Evolutionary conservation across 1,140 invertebrate genomes (phyloP).

Genomic region (Drosophila guanche): DNA sequence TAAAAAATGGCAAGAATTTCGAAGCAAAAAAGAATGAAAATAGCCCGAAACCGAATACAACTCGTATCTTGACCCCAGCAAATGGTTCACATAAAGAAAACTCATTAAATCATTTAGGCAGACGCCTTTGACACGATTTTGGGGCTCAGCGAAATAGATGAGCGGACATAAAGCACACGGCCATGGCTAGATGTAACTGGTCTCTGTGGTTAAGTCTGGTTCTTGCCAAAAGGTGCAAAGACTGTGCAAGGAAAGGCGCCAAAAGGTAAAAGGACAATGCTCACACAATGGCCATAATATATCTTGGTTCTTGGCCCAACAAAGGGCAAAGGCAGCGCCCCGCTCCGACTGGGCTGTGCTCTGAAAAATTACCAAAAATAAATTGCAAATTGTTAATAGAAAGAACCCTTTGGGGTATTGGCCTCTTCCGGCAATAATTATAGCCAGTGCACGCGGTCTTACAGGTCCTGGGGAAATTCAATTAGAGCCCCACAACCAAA

Average conservation of each 20-base stretch:
- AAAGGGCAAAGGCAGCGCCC: conserved; percentile 30
- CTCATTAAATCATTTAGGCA: conserved; percentile 72
- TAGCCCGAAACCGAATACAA: conserved; percentile 24
- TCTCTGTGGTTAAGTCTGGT: conserved; percentile 18
- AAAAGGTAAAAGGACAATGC: conserved; percentile 64
- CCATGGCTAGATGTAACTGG: conserved; percentile 27
- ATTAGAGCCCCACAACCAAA: conserved; percentile 36
- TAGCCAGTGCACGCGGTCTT: conserved; percentile 3
- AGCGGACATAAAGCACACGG: conserved; percentile 54
- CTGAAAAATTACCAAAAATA: conserved; percentile 56
- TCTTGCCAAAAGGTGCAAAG: conserved; percentile 16
- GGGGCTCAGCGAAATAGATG: conserved; percentile 50
- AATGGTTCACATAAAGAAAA: conserved; percentile 60
- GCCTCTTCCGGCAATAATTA: conserved; percentile 31
- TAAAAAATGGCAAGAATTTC: conserved; percentile 50
- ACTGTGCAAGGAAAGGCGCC: conserved; percentile 11
- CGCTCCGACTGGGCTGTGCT: not conserved
- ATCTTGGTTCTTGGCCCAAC: conserved; percentile 40
- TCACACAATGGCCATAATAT: conserved; percentile 61
- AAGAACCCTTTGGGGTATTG: conserved; percentile 39
- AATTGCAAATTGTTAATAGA: conserved; percentile 66
- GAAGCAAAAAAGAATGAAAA: conserved; percentile 6
- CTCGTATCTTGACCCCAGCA: conserved; percentile 31
- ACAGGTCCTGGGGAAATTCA: conserved; percentile 28
- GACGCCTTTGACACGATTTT: conserved; percentile 56